phyloP scores from a whole-genome alignment of 2,888 invertebrate genomes.

The Tortricodes alternella region DNA sequence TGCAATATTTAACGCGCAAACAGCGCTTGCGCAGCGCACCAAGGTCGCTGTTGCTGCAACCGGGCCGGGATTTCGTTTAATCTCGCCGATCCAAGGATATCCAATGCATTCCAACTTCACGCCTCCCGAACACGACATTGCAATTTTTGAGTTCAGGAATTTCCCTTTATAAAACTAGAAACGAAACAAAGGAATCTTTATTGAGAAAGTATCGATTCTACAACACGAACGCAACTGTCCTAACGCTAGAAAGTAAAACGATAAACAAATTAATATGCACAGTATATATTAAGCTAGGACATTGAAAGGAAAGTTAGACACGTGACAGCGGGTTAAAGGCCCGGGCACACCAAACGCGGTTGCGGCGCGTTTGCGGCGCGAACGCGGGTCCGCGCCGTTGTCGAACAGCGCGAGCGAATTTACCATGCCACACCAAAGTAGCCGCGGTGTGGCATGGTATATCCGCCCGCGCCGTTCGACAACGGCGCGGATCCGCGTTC shows the following conservation, averaged over 20 bases:
- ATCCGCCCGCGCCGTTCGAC: too few species aligned
- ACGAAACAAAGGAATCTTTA: background rate
- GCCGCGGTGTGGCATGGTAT: too few species aligned
- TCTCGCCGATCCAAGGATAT: slow-evolving; percentile 58
- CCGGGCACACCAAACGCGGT: too few species aligned
- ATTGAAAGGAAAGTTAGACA: background rate
- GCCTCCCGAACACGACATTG: slow-evolving; percentile 34
- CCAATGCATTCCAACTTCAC: slow-evolving; percentile 42
- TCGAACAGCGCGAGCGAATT: too few species aligned
- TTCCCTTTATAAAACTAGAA: background rate
- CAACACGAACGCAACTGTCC: background rate
- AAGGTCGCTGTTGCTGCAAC: slow-evolving; percentile 50
- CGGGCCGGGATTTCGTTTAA: slow-evolving; percentile 50
- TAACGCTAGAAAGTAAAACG: too few species aligned
- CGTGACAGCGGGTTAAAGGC: background rate
- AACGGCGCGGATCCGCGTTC: too few species aligned
- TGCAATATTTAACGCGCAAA: slow-evolving; percentile 20
- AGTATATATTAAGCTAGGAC: background rate
- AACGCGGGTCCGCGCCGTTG: too few species aligned
- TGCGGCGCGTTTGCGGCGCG: too few species aligned
- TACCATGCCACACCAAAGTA: too few species aligned
- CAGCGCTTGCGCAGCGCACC: slow-evolving; percentile 37
- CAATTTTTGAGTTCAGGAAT: slow-evolving; percentile 23
- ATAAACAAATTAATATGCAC: background rate
- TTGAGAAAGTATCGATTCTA: background rate